phyloP scores from a whole-genome alignment of 2,888 invertebrate genomes.

The Meloe dianella region DNA sequence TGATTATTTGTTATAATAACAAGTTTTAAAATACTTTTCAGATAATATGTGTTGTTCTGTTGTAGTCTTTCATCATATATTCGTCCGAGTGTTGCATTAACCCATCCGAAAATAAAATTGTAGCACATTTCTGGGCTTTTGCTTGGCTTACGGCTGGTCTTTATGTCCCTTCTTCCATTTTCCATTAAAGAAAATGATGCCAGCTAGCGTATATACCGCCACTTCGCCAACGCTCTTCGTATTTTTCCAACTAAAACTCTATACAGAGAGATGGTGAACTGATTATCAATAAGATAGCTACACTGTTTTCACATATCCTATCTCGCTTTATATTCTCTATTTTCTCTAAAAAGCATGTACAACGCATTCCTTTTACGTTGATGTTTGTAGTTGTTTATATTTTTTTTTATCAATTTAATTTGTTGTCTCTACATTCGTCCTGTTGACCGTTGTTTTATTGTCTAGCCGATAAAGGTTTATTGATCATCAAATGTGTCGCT shows the following conservation, averaged over 20 bases:
- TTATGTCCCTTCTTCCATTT: constrained; percentile 41
- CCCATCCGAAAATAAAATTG: constrained; percentile 43
- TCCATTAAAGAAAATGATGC: constrained; percentile 49
- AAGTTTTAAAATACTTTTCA: not conserved
- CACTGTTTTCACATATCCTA: not conserved
- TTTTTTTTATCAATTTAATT: constrained; percentile 12
- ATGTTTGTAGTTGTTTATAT: not conserved
- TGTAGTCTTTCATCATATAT: constrained; percentile 4
- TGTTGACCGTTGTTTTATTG: constrained; percentile 32
- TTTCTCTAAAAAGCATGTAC: not conserved
- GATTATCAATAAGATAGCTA: constrained; percentile 47
- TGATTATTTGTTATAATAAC: not conserved
- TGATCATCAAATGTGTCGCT: constrained; percentile 33
- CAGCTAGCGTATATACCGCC: constrained; percentile 30
- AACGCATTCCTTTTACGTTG: not conserved
- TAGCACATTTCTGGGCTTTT: constrained; percentile 38
- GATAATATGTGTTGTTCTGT: not conserved
- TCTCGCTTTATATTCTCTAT: not conserved
- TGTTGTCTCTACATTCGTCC: constrained; percentile 11
- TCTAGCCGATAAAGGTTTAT: constrained; percentile 30
- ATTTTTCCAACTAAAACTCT: constrained; percentile 42
- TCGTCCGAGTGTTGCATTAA: constrained; percentile 34
- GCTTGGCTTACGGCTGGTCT: constrained; percentile 44
- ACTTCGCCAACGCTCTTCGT: constrained; percentile 40
- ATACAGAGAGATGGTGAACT: constrained; percentile 36